phyloP scores from a whole-genome alignment of 2,888 invertebrate genomes.

The Pandemis cinnamomeana region DNA sequence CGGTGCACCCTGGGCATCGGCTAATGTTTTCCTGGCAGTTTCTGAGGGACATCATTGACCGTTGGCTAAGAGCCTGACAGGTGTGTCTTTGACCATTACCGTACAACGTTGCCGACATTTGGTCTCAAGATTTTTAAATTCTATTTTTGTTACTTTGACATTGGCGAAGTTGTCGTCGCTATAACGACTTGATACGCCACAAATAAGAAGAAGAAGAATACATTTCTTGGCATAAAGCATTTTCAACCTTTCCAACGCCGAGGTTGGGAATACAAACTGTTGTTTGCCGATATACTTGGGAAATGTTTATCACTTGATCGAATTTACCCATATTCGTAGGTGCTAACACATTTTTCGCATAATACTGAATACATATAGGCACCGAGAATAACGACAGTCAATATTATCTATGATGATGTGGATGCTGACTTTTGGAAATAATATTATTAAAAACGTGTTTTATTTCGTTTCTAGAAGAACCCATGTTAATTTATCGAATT shows the following conservation, averaged over 20 bases:
- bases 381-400: not conserved
- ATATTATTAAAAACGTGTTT: not conserved
- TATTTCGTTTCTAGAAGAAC: slow-evolving; percentile 1
- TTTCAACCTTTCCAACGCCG: not conserved
- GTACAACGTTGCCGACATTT: too few species aligned
- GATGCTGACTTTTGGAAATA: not conserved
- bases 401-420: not conserved
- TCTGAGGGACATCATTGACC: too few species aligned
- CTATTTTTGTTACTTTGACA: too few species aligned
- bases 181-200: too few species aligned
- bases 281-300: not conserved
- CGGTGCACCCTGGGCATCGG: too few species aligned
- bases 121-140: too few species aligned
- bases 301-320: slow-evolving; percentile 21
- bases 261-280: not conserved
- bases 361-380: not conserved
- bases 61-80: too few species aligned
- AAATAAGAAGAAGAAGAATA: too few species aligned
- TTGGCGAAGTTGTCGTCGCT: too few species aligned
- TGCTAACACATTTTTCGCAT: slow-evolving; percentile 3
- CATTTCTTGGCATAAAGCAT: not conserved
- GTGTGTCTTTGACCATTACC: too few species aligned
- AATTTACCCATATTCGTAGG: slow-evolving; percentile 11
- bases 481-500: too few species aligned
- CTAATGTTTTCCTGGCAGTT: too few species aligned